Evolutionary conservation across 2,888 invertebrate genomes (phyloP), one percentile per base, ranked within the genome.

Genomic region (Coelopa pilipes): DNA sequence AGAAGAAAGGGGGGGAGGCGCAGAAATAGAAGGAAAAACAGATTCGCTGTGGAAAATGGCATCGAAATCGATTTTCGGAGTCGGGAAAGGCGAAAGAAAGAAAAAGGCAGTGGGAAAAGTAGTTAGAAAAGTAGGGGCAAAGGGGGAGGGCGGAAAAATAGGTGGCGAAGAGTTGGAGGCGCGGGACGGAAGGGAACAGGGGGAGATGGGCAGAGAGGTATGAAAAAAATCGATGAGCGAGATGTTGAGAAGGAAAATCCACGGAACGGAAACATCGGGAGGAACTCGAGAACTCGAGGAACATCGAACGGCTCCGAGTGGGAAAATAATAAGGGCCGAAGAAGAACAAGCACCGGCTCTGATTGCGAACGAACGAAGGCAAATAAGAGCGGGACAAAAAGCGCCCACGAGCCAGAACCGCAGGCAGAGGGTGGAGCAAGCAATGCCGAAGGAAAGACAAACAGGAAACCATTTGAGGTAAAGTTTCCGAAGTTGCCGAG

Each of bases 301-400:
- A 47, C 21, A 63, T 19, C 11, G 17, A 63, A 24, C 4, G 3
- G 19, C 11, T 62, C 24, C 15, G 45, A 34, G 7, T 34, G 34
- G 34, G 34, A 2, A 34, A 34, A 34, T 34, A 34, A 34, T 7
- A 34, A 34, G 4, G 7, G 34, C 2, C 2, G 34, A 53, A n/a
- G 1, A 47, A 66, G n/a, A 66, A 21, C 19, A n/a, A 15, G 34
- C 62, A 62, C 21, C 10, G 62, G 15, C 5, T 12, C 24, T 34
- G 21, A 62, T 47, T 66, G 13, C 10, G 67, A 66, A 66, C 66
- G 15, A 46, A 66, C 10, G 17, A 15, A 49, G 49, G 13, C 17
- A 66, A 66, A 66, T 49, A 66, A 50, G 15, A 66, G 19, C 2
- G 4, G 10, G 10, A 15, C 2, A 53, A 53, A 53, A 53, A 15